Evolutionary conservation across 2,888 invertebrate genomes (phyloP).

Genomic region (Anarsia innoxiella): DNA sequence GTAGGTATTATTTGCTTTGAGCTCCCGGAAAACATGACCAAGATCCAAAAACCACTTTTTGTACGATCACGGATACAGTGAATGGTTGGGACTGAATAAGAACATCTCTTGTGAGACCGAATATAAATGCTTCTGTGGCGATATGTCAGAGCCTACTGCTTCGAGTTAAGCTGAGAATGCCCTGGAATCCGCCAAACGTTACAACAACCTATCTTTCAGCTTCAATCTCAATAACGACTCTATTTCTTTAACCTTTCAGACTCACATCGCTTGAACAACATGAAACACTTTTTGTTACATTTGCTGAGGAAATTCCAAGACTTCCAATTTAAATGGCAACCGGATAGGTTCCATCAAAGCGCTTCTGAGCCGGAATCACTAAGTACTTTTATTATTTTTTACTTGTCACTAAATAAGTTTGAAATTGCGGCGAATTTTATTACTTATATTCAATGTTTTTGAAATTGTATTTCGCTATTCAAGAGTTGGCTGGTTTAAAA

Average conservation of each 20-base stretch:
- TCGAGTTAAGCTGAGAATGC: no score
- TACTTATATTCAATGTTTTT: background rate
- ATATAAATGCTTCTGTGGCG: conserved; percentile 45
- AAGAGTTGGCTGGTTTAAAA: conserved; percentile 19
- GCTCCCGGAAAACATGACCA: conserved; percentile 14
- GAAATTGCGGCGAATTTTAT: background rate
- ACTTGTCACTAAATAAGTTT: conserved; percentile 12
- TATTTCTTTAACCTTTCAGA: conserved; percentile 31
- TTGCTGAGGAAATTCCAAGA: conserved; percentile 55
- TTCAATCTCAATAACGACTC: conserved; percentile 37
- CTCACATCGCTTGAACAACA: conserved; percentile 24
- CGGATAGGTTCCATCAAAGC: conserved; percentile 41
- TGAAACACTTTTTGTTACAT: conserved; percentile 41
- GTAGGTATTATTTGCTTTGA: no score
- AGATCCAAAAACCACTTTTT: conserved; percentile 31
- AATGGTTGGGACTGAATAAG: conserved; percentile 29
- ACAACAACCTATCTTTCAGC: conserved; percentile 30
- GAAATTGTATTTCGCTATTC: background rate
- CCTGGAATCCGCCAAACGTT: conserved; percentile 45
- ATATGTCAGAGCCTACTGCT: conserved; percentile 42
- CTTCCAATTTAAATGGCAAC: conserved; percentile 51
- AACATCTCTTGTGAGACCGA: conserved; percentile 18
- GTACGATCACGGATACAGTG: conserved; percentile 31
- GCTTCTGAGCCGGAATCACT: conserved; percentile 22
- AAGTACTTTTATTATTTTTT: conserved; percentile 16